A percentile compares a stretch with the other conserved stretches of the same genome.
phyloP scores from a whole-genome alignment of 2,113 vertebrate genomes.

The Corythoichthys haematopterus region DNA sequence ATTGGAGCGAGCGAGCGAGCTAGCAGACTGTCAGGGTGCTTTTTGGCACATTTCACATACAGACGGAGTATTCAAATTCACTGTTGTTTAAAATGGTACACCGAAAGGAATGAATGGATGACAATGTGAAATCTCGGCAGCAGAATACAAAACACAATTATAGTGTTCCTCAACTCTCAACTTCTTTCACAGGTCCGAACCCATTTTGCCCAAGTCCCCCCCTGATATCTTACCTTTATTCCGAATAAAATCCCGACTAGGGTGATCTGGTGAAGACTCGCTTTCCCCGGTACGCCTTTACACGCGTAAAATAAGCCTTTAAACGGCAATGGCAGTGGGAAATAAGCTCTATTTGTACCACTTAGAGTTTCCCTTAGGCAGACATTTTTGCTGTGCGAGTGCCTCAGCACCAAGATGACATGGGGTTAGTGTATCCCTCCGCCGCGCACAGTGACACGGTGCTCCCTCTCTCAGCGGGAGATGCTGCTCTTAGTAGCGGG shows the following conservation, averaged over 20 bases:
- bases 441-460: constrained; percentile 59
- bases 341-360: constrained; percentile 79
- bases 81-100: neutral
- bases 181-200: constrained; percentile 73
- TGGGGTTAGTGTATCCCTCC: constrained; percentile 81
- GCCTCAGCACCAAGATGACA: constrained; percentile 84
- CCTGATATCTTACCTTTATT: constrained; percentile 77
- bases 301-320: constrained; percentile 52
- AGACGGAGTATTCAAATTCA: constrained; percentile 7
- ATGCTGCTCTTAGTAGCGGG: constrained; percentile 41
- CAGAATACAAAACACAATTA: constrained; percentile 35
- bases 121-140: constrained; percentile 14
- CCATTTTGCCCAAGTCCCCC: constrained; percentile 53
- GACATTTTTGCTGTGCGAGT: constrained; percentile 88
- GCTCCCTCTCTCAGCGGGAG: constrained; percentile 52
- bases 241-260: constrained; percentile 79
- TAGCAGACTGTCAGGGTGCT: constrained; percentile 28
- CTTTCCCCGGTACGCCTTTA: constrained; percentile 66
- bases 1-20: constrained; percentile 7
- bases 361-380: constrained; percentile 94
- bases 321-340: constrained; percentile 42
- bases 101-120: neutral
- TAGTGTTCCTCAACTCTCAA: constrained; percentile 70
- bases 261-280: constrained; percentile 71
- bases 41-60: constrained; percentile 14